Base-by-base conservation (phyloP, 2,113 vertebrate genomes). In the Larimichthys crocea region DNA sequence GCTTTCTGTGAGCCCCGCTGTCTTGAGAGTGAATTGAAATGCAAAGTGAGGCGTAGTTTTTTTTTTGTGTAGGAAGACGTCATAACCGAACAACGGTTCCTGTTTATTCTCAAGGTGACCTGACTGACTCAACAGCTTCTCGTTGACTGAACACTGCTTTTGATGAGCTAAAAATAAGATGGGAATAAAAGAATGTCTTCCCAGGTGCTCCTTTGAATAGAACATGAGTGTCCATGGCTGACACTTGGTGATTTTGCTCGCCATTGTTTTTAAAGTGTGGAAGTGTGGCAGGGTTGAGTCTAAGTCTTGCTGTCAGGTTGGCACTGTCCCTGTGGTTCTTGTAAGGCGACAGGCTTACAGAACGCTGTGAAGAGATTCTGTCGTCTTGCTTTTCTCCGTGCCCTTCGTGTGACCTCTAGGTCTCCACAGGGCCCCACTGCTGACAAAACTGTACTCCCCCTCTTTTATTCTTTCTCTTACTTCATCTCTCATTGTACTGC, bases 401-500 rank as follows among this genome's bases (percentile, higher is more conserved):
- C 56, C 85, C 89, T 92, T 89, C 57, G 80, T 12, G 57, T 79
- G 89, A 92, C 91, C 92, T 91, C 70, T 16, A 31, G 52, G 70
- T 85, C 75, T 86, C 72, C 20, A 31, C 16, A n/a, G 88, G 52
- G 57, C 86, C 22, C 22, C 17, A 4, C 16, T 10, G 42, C 53
- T 24, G 20, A 70, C 57, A 59, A 35, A 40, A 67, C 63, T 63
- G 35, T 49, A 17, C 78, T 52, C 24, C 31, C 50, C 68, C 14
- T 46, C 35, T 55, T 62, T 44, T 55, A 16, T 63, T 55, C 44
- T 59, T 5, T 42, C 44, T 29, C 16, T 55, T 50, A 56, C 31
- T 68, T 46, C n/a, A 49, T 76, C 64, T 61, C 44, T 60, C 26
- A 40, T 62, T 50, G 16, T 52, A 35, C 70, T 1, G 0, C 74